A percentile compares a stretch with the other conserved stretches of the same genome.
Conservation (phyloP, 2,113 vertebrate species). For the Zapornia atra region DNA sequence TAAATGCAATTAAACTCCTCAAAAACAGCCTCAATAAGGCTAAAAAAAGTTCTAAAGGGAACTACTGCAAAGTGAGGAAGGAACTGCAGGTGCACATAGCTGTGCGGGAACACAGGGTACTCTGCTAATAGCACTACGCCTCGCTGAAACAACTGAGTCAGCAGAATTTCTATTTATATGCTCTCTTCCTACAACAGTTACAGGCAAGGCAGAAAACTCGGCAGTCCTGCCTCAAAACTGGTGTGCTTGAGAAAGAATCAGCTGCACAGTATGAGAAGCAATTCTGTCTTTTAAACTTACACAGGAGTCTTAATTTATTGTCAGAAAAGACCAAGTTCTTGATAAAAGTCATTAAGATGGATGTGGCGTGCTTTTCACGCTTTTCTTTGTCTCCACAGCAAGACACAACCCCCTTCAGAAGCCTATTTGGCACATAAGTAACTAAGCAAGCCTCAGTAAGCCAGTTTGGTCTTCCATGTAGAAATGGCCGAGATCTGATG, state of each 20-base stretch:
- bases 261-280: not conserved
- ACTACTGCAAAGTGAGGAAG: conserved; percentile 59
- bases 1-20: conserved; percentile 26
- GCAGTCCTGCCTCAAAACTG: not conserved
- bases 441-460: not conserved
- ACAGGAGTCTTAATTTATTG: not conserved
- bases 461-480: not conserved
- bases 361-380: not conserved
- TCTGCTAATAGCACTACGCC: conserved; percentile 54
- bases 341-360: not conserved
- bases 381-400: not conserved
- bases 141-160: conserved; percentile 63
- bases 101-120: conserved; percentile 59
- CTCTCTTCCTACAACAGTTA: conserved; percentile 45
- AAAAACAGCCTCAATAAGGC: not conserved
- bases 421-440: not conserved
- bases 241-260: not conserved
- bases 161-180: conserved; percentile 63
- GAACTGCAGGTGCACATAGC: conserved; percentile 62
- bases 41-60: conserved; percentile 48
- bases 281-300: not conserved
- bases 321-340: not conserved
- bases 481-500: not conserved
- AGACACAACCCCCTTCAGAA: not conserved
- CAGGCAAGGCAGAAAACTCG: conserved; percentile 31